Base-by-base conservation (phyloP, 2,113 vertebrate genomes). In the Chrysochloris asiatica region DNA sequence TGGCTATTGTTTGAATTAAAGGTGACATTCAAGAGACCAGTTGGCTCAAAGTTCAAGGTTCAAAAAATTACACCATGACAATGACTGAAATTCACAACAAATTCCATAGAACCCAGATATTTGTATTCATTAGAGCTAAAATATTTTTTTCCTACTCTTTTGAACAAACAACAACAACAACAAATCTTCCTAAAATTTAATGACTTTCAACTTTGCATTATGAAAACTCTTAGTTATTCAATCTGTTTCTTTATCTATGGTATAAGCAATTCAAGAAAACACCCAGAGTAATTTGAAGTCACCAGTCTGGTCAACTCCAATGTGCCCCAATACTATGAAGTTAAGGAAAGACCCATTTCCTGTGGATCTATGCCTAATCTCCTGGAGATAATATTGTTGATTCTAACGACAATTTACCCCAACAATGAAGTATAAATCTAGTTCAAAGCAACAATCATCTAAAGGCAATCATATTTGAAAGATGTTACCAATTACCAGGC, bases 391-490 rank as follows among this genome's bases (percentile, higher is more conserved):
- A 93, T 50, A 95, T 90, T 95, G 80, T 95, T 92, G 93, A 67
- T 90, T 88, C 88, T 94, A 92, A 95, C 94, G 95, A 91, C 65
- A 94, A 93, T 94, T 96, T 95, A 94, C 50, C 92, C 56, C 88
- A 86, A 76, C 71, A 83, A 36, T 33, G 63, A 95, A 95, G 79
- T 83, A 86, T 88, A 95, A 95, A 93, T 93, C 93, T n/a, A 80
- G 79, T 95, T 86, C 63, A 76, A 94, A 43, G 36, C 36, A 6
- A 41, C 92, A 95, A 48, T 24, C 65, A 86, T 61, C 83, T 38
- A 56, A 94, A 93, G 83, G 90, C 93, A 96, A 93, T 96, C 92
- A 93, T 79, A 83, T 91, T 72, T 90, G 71, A 94, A 95, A 93
- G 79, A 94, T 94, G 79, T 93, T 93, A 93, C 88, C 93, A 91